Evolutionary conservation across 2,113 vertebrate species (phyloP).

Genomic region (Mirounga angustirostris): DNA sequence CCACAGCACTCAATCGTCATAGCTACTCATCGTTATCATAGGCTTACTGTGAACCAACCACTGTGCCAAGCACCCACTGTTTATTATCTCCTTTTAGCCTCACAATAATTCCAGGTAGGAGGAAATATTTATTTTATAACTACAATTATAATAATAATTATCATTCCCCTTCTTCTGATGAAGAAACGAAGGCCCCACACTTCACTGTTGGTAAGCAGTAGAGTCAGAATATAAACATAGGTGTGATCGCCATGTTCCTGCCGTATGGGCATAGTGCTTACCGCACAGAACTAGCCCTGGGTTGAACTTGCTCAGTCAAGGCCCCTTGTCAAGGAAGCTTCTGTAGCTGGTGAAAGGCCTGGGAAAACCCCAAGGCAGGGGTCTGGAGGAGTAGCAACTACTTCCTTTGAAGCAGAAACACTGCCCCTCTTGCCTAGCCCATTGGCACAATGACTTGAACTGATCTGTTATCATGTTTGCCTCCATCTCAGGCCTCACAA

Average conservation of each 20-base stretch:
- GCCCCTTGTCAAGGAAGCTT: background rate
- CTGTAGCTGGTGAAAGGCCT: background rate
- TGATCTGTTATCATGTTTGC: background rate
- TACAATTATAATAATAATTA: background rate
- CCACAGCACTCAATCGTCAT: too few species aligned
- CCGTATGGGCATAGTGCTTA: fast-evolving
- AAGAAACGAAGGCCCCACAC: background rate
- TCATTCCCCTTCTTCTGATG: background rate
- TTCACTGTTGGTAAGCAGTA: background rate
- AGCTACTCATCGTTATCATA: background rate
- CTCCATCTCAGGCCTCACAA: background rate
- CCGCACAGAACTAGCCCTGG: background rate
- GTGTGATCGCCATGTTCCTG: background rate
- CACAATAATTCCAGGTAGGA: background rate
- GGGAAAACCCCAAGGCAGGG: background rate
- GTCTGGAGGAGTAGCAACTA: background rate
- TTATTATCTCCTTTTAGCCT: background rate
- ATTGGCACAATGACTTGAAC: background rate
- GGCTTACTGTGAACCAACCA: background rate
- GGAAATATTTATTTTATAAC: background rate
- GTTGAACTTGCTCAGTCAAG: background rate
- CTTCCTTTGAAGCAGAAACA: background rate
- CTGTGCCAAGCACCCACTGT: background rate
- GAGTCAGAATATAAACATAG: background rate
- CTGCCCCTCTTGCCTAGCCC: background rate